Conservation (phyloP, 2,888 invertebrate genomes). For the Meliscaeva auricollis region DNA sequence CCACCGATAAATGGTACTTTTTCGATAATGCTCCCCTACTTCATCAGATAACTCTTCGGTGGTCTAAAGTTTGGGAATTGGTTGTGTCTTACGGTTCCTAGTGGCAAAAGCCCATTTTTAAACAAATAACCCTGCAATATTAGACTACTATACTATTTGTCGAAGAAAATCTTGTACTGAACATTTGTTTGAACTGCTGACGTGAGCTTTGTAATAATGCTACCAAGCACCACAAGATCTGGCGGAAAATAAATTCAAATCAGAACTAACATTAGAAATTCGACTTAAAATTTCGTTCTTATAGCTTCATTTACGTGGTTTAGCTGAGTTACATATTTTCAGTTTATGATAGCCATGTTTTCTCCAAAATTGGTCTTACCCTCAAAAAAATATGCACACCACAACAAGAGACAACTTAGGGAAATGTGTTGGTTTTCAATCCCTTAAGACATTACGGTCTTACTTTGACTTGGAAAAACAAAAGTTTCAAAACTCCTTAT, state of each 20-base stretch:
- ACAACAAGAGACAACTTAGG: no score
- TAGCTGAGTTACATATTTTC: constrained; percentile 80
- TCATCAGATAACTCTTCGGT: constrained; percentile 32
- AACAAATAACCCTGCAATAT: constrained; percentile 37
- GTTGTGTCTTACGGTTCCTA: constrained; percentile 46
- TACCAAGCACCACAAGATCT: constrained; percentile 72
- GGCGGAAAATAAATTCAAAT: constrained; percentile 80
- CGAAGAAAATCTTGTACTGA: constrained; percentile 43
- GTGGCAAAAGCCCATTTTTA: constrained; percentile 32
- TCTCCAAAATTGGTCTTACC: constrained; percentile 38
- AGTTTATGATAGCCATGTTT: constrained; percentile 59
- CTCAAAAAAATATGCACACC: no score
- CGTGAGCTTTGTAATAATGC: constrained; percentile 22
- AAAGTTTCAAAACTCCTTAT: no score
- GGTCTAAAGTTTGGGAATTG: constrained; percentile 40
- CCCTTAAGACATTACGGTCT: no score
- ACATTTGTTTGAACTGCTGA: constrained; percentile 1
- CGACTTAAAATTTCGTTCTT: constrained; percentile 80
- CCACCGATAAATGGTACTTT: constrained; percentile 51
- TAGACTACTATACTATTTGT: constrained; percentile 63
- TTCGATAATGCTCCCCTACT: constrained; percentile 50
- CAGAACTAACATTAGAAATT: constrained; percentile 79
- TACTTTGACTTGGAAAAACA: no score
- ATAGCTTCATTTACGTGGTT: constrained; percentile 80
- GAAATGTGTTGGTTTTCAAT: no score